These are phyloP conservation scores for Nycticryphes semicollaris DNA, from an alignment of 2,113 vertebrate genomes.

Conservation along the genomic window DNA sequence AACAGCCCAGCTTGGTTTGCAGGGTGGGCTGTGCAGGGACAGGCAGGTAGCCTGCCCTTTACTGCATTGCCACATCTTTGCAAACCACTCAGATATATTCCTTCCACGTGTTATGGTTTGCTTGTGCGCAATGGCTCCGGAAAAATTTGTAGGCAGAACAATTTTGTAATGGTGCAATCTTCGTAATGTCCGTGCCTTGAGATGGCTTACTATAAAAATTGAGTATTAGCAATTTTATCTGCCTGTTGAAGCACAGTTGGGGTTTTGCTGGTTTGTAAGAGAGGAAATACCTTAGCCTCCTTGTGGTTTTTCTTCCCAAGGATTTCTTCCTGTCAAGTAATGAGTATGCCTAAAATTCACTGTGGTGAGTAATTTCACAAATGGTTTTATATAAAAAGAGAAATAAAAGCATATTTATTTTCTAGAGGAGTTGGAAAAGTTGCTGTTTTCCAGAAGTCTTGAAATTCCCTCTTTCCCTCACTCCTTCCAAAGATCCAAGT, in stretches of 20 bases:
- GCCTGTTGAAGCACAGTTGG: rapidly evolving
- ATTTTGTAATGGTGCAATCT: not conserved
- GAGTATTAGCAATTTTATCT: not conserved
- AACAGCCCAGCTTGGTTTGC: not conserved
- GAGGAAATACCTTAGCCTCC: not conserved
- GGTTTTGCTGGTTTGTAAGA: not conserved
- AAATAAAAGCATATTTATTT: not conserved
- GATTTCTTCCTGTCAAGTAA: not conserved
- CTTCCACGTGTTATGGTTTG: rapidly evolving
- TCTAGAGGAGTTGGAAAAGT: not conserved
- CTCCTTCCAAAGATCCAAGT: not conserved
- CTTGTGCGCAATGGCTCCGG: rapidly evolving
- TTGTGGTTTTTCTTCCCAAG: not conserved
- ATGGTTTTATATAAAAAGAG: not conserved
- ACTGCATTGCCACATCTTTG: not conserved
- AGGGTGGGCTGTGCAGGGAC: not conserved
- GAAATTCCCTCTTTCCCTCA: not conserved
- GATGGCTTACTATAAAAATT: not conserved
- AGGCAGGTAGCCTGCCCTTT: not conserved
- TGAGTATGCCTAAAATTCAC: not conserved
- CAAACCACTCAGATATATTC: not conserved
- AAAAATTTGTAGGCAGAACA: not conserved
- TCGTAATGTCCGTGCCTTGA: rapidly evolving
- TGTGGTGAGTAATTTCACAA: not conserved
- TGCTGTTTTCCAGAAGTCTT: not conserved